These are phyloP conservation scores for Aramus guarauna DNA, from an alignment of 2,113 vertebrate species.

Conservation along the genomic window DNA sequence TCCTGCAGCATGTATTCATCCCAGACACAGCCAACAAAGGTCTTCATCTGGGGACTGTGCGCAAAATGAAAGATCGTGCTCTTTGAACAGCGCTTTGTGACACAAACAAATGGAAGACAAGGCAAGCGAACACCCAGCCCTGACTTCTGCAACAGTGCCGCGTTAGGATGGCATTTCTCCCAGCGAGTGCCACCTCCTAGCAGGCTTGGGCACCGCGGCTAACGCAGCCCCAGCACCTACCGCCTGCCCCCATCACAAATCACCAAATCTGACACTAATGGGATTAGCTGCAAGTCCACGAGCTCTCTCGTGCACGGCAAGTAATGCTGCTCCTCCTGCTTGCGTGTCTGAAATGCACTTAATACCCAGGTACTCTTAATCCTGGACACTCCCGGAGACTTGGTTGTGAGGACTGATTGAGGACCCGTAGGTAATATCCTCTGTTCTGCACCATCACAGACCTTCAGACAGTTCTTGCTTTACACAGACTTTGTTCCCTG, in stretches of 20 bases:
- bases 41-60: neutral
- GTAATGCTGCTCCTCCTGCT: neutral
- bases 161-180: neutral
- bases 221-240: neutral
- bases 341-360: neutral
- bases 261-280: fast-evolving
- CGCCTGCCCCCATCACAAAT: neutral
- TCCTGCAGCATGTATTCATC: neutral
- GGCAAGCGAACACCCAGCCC: neutral
- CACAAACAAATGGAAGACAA: neutral
- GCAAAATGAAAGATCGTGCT: neutral
- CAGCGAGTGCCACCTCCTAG: neutral
- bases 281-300: neutral
- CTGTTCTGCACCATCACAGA: neutral
- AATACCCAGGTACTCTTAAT: neutral
- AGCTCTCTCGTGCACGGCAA: too few relatives aligned
- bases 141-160: neutral
- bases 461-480: neutral
- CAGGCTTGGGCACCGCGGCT: fast-evolving
- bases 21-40: neutral
- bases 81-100: neutral
- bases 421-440: neutral
- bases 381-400: neutral
- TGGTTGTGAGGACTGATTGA: neutral
- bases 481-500: neutral